Percentiles rank a stretch among this genome's conserved stretches.
Conservation (phyloP, 2,888 invertebrate genomes). For the Galerucella nymphaeae region DNA sequence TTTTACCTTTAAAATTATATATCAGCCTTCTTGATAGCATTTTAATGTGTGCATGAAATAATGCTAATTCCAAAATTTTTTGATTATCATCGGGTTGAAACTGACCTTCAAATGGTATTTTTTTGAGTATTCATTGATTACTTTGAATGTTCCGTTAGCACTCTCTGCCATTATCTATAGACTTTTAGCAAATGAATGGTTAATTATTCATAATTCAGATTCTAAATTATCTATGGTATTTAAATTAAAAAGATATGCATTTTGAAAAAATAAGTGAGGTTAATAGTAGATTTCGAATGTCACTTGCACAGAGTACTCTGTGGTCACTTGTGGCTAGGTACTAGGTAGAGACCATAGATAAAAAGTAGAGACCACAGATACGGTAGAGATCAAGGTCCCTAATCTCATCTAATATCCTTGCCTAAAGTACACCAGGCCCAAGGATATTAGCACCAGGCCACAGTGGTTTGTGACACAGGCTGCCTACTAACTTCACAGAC, state of each 20-base stretch:
- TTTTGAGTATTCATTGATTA: background rate
- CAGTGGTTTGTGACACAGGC: no score
- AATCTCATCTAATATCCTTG: no score
- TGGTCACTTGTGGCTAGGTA: no score
- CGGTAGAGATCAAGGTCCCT: background rate
- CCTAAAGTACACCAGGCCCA: no score
- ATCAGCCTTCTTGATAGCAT: constrained; percentile 3
- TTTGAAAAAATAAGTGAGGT: background rate
- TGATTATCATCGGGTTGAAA: constrained; percentile 6
- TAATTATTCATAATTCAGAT: background rate
- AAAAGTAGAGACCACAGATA: no score
- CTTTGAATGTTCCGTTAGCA: background rate
- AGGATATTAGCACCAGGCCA: no score
- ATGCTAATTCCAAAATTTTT: background rate
- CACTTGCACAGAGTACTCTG: no score
- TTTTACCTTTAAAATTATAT: constrained; percentile 11
- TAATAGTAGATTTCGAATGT: background rate
- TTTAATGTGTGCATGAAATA: background rate
- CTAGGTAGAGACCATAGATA: no score
- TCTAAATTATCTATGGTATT: background rate
- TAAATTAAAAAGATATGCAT: background rate
- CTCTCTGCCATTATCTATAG: background rate
- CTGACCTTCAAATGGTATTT: background rate
- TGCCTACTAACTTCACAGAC: no score
- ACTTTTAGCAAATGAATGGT: background rate